A percentile compares a stretch with the other conserved stretches of the same genome.
phyloP scores from a whole-genome alignment of 2,113 vertebrate genomes.

The Brevimyrus niger region DNA sequence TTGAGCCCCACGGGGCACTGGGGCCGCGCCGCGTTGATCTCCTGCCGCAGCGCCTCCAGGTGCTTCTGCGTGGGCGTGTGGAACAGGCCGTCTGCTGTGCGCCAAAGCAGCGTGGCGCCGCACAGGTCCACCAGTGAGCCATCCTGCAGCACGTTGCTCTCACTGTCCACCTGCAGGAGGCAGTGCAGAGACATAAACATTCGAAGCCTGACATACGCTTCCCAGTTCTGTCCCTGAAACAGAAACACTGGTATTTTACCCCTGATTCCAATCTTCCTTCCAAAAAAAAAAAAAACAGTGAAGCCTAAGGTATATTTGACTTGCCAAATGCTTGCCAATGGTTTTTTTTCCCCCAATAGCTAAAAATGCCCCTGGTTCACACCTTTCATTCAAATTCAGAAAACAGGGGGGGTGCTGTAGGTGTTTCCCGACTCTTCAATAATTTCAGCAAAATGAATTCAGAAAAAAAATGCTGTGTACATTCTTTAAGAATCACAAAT shows the following conservation, averaged over 20 bases:
- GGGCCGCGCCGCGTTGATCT: conserved; percentile 86
- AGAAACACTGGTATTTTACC: background rate
- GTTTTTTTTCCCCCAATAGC: too few species aligned
- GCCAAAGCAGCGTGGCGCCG: conserved; percentile 90
- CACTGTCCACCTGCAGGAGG: conserved; percentile 76
- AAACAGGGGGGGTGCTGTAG: background rate
- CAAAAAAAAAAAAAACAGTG: too few species aligned
- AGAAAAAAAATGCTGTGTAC: background rate
- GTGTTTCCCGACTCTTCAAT: background rate
- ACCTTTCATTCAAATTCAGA: background rate
- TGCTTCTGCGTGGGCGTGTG: conserved; percentile 94
- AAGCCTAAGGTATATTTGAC: too few species aligned
- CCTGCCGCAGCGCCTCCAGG: conserved; percentile 92
- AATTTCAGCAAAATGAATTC: background rate
- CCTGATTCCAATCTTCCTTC: too few species aligned
- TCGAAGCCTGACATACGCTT: background rate
- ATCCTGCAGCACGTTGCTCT: conserved; percentile 88
- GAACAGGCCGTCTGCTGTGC: conserved; percentile 87
- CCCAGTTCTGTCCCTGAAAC: background rate
- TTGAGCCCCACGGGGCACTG: conserved; percentile 96
- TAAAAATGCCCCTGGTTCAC: background rate
- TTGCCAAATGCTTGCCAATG: too few species aligned
- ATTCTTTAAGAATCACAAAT: background rate
- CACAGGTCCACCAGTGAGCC: conserved; percentile 95
- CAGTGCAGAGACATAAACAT: background rate